Base-by-base conservation (phyloP, 2,797 vertebrate species). In the Chloroceryle amazona region DNA sequence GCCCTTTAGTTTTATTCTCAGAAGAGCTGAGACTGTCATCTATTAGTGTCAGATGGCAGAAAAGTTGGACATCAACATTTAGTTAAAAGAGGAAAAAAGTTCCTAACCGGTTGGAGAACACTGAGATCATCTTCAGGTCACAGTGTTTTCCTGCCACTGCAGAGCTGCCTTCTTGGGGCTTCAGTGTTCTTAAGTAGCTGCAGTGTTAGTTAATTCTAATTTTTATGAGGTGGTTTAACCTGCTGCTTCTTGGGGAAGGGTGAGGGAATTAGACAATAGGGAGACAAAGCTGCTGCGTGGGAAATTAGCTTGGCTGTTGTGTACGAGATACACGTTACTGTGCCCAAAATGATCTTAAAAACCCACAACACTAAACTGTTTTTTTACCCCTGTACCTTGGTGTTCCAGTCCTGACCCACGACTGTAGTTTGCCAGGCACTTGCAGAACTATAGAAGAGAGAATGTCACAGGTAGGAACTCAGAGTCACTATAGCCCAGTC, bases 231-330 rank as follows among this genome's bases (percentile, higher is more conserved):
- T 33, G 20, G 3, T 42, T 66, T 21, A n/a, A 58, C 25, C 49
- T 75, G 28, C 58, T 61, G 20, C 74, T 39, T 37, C 25, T 1
- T 17, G n/a, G 16, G 33, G 57, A 74, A 74, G 10, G 61, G 57
- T 1, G 4, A 72, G 42, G 76, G 63, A 75, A 23, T 2, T 1
- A 75, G 51, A 39, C 22, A 6, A 2, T 3, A 2, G 13, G 61
- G 61, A 83, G 42, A 21, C 33, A 20, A 39, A 85, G n/a, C 9
- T 29, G 20, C 55, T 13, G 0, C 0, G 29, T 1, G 20, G 73
- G 22, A 11, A 12, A 0, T 20, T 1, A 33, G 52, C 46, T 47
- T 28, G n/a, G 25, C 60, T 46, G 21, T 17, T 12, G 1, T 0
- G 1, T n/a, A 4, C 19, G 4, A 5, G 2, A 14, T 3, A 6